Percentiles rank a stretch among this genome's conserved stretches.
phyloP scores from a whole-genome alignment of 2,888 invertebrate genomes.

The Andrena camellia region DNA sequence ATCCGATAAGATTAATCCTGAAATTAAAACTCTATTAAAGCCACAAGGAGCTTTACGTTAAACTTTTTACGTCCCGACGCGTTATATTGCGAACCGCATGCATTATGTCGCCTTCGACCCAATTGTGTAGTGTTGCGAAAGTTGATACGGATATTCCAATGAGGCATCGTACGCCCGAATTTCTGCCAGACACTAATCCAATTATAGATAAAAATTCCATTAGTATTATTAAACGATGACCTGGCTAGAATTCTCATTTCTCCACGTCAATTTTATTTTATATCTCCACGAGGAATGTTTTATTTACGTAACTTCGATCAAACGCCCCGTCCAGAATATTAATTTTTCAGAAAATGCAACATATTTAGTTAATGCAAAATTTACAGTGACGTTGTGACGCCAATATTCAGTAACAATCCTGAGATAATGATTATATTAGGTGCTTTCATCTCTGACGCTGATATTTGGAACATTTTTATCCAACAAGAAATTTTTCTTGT shows the following conservation, averaged over 20 bases:
- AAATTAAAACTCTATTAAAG: not conserved
- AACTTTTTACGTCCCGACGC: not conserved
- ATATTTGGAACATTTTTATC: too few species aligned
- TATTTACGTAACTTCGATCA: not conserved
- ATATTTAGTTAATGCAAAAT: too few species aligned
- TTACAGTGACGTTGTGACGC: too few species aligned
- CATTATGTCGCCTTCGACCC: not conserved
- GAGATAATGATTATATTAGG: too few species aligned
- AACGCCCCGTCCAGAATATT: not conserved
- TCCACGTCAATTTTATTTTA: constrained; percentile 22
- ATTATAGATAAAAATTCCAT: constrained; percentile 54
- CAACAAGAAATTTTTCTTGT: too few species aligned
- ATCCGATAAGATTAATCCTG: not conserved
- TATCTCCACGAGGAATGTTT: constrained; percentile 22
- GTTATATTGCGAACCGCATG: not conserved
- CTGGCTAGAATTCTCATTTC: constrained; percentile 18
- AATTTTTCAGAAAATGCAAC: too few species aligned
- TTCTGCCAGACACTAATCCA: constrained; percentile 27
- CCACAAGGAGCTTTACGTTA: not conserved
- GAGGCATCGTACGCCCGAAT: constrained; percentile 15
- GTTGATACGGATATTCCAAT: constrained; percentile 37
- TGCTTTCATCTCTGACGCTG: too few species aligned
- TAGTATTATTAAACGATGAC: constrained; percentile 42
- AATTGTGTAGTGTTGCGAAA: constrained; percentile 15
- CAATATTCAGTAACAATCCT: too few species aligned